These are phyloP conservation scores for Hipposideros armiger DNA, from an alignment of 2,113 vertebrate genomes.

Conservation along the genomic window DNA sequence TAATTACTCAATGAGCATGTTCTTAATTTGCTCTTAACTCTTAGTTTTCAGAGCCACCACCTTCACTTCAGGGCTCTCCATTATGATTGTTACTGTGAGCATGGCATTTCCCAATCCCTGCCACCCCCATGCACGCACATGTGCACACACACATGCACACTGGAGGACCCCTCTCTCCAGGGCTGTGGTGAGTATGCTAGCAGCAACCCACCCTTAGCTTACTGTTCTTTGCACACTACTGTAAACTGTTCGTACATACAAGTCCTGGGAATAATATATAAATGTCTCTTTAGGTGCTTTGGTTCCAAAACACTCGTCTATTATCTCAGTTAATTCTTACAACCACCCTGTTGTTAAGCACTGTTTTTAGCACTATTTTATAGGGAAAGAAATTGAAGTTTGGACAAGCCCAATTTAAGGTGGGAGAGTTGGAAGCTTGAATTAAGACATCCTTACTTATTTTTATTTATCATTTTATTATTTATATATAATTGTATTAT, in stretches of 20 bases:
- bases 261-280: background rate
- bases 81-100: background rate
- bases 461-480: background rate
- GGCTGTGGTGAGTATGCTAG: background rate
- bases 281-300: background rate
- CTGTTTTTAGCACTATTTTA: background rate
- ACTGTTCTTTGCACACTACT: background rate
- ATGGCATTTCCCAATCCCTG: background rate
- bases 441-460: background rate
- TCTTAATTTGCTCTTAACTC: background rate
- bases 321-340: background rate
- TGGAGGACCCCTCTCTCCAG: too few relatives aligned
- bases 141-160: background rate
- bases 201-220: background rate
- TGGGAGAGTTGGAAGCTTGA: background rate
- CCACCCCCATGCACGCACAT: too few relatives aligned
- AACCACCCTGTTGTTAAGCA: background rate
- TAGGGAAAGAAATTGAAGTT: constrained; percentile 12
- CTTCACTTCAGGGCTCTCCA: background rate
- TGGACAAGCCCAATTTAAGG: background rate
- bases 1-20: background rate
- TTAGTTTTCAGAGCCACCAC: background rate
- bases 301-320: background rate
- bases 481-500: background rate
- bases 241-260: background rate